Base-by-base conservation (phyloP, 2,888 invertebrate genomes). In the Salpingus planirostris region DNA sequence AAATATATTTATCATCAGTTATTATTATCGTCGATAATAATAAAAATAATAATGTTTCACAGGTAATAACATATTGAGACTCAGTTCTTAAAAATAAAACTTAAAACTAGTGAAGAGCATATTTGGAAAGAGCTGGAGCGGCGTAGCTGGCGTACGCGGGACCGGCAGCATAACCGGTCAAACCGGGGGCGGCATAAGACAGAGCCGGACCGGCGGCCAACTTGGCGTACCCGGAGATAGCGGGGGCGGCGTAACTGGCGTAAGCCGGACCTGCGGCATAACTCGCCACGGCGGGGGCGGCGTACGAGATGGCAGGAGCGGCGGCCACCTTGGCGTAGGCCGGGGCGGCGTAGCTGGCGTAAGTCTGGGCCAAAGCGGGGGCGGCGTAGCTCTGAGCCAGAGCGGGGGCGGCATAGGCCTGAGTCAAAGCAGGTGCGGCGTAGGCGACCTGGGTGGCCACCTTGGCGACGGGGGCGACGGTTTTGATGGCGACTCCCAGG, bases 171-270 rank as follows among this genome's bases (percentile, higher is more conserved):
- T 43, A 31, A 5, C 13, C 31, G 11, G 15, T 28, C 4, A 8
- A 24, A 31, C 65, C 65, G 24, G 62, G 36, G 1, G 67, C 66
- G 38, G 65, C 60, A 44, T 65, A 67, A 22, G 66, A 65, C 29
- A 42, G 21, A 26, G 42, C 38, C 2, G 40, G 30, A 18, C 39
- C 42, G 6, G 27, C 27, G 28, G 44, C 23, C 4, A 8, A 23
- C 10, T 8, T 10, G 11, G 57, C 54, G n/a, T n/a, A n/a, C n/a
- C n/a, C n/a, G n/a, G n/a, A n/a, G 40, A 64, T 66, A 10, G 60
- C 53, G 41, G 42, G 40, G 31, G 47, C 41, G 13, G 46, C 43
- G 24, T 47, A 47, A 21, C 47, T 43, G 30, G 48, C 48, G 30
- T 51, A 46, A 27, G 52, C 35, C 10, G 12, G 29, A 13, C n/a